Percentiles rank a stretch among this genome's conserved stretches.
Evolutionary conservation across 2,797 vertebrate genomes (phyloP).

Genomic region (Phoebastria nigripes): DNA sequence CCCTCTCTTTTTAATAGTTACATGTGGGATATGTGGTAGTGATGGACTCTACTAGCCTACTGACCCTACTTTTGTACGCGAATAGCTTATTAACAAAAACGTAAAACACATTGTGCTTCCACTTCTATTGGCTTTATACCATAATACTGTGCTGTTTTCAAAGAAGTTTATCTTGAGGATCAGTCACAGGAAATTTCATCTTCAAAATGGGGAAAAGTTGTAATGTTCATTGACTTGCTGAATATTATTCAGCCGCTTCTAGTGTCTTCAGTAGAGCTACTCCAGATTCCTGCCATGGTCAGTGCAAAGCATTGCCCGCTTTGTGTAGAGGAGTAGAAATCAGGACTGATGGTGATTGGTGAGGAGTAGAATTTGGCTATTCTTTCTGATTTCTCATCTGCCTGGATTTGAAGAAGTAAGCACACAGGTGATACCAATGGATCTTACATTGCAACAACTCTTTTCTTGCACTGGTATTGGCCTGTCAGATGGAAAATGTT

Average conservation of each 20-base stretch:
- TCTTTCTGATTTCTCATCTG: neutral
- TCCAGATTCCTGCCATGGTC: neutral
- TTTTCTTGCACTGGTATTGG: neutral
- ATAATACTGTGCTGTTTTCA: neutral
- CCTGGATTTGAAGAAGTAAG: neutral
- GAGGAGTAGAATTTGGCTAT: neutral
- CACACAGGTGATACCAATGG: accelerated
- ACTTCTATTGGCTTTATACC: neutral
- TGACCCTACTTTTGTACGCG: accelerated
- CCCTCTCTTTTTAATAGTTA: neutral
- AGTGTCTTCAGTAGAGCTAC: neutral
- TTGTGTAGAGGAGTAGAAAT: neutral
- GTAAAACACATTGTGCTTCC: neutral
- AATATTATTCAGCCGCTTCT: neutral
- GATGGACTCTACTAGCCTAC: neutral
- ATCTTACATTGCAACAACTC: neutral
- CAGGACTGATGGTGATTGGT: neutral
- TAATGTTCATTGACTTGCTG: neutral
- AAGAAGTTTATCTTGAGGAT: neutral
- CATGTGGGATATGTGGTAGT: too few relatives aligned
- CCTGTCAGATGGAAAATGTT: neutral
- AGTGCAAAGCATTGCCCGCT: neutral
- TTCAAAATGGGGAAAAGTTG: neutral
- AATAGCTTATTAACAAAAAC: neutral
- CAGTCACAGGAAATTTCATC: neutral